These are phyloP conservation scores for Hydractinia echinata DNA, from an alignment of 30 jellyfish, hydroid and myxozoan genomes.

Conservation along the genomic window DNA sequence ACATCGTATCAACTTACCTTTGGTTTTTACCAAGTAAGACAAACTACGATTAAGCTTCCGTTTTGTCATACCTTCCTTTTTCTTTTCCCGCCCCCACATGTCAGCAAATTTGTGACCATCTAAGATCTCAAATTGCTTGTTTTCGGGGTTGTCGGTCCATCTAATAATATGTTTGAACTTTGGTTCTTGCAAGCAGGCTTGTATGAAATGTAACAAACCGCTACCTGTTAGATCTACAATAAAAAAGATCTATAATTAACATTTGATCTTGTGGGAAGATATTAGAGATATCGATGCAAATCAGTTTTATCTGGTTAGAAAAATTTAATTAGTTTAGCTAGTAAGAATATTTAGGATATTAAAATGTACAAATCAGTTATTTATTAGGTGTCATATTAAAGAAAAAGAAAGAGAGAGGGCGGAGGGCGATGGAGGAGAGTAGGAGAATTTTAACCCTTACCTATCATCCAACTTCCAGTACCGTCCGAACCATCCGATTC, in stretches of 20 bases:
- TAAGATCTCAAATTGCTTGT: neutral
- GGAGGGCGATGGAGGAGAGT: too few relatives aligned
- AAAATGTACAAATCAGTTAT: too few relatives aligned
- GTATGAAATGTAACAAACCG: conserved; percentile 16
- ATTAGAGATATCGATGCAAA: too few relatives aligned
- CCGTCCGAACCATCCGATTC: too few relatives aligned
- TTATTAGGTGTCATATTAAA: too few relatives aligned
- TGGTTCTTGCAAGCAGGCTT: conserved; percentile 5
- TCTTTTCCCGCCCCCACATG: conserved; percentile 14
- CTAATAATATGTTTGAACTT: neutral
- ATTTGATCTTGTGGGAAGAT: too few relatives aligned
- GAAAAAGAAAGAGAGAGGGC: too few relatives aligned
- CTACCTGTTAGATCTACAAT: conserved; percentile 1
- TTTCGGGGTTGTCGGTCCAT: neutral
- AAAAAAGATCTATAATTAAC: neutral
- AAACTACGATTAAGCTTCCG: conserved; percentile 17
- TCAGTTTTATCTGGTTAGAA: too few relatives aligned
- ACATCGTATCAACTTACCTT: neutral
- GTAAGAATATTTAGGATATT: too few relatives aligned
- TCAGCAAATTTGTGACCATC: neutral
- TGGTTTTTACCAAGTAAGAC: conserved; percentile 4
- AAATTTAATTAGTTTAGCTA: too few relatives aligned
- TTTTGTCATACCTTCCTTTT: conserved; percentile 19
- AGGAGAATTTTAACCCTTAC: too few relatives aligned
- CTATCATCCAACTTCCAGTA: too few relatives aligned